Evolutionary conservation across 2,888 invertebrate species (phyloP), one percentile per base, ranked within the genome.

Genomic region (Synanthedon formicaeformis): DNA sequence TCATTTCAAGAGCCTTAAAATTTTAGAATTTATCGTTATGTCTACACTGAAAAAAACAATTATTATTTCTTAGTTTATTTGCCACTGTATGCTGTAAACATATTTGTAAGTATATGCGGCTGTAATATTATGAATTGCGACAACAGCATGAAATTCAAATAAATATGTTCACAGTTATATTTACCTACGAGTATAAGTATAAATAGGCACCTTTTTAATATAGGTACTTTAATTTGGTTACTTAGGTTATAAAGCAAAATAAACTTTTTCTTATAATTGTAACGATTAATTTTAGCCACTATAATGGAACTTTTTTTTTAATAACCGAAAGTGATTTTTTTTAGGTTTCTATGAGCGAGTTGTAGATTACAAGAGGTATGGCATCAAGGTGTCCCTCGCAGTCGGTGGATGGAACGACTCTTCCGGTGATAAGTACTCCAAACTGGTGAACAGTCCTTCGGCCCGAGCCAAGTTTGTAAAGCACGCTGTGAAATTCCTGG

Each of bases 351-450:
- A 96, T 72, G 93, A 95, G 58, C 89, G 95, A 23, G 95, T 97
- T 1, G 91, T 93, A 0, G 92, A 90, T 0, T 92, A 92, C 63
- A 96, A 94, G 71, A 87, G 91, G 52, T 91, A 92, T 63, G 94
- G 94, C 1, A 88, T 96, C 41, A 97, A 96, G 74, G 95, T 96
- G 0, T 91, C 94, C 0, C 80, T 98, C 11, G 97, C 95, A 1
- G 87, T 98, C 23, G 98, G 97, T n/a, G 97, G 97, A 2, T 97
- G 97, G 97, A 97, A 96, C 70, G 96, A 97, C 75, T 97, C 96
- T 0, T 92, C 92, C 41, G 96, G 95, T 0, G 95, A 96, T 71
- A 96, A 96, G 70, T 96, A 96, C 77, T 96, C 96, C 23, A 90
- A 93, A 55, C 75, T 96, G 18, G 96, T 96, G 1, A 93, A 95